Conservation (phyloP, 2,797 vertebrate genomes). For the Hydrocynus forskahlii region DNA sequence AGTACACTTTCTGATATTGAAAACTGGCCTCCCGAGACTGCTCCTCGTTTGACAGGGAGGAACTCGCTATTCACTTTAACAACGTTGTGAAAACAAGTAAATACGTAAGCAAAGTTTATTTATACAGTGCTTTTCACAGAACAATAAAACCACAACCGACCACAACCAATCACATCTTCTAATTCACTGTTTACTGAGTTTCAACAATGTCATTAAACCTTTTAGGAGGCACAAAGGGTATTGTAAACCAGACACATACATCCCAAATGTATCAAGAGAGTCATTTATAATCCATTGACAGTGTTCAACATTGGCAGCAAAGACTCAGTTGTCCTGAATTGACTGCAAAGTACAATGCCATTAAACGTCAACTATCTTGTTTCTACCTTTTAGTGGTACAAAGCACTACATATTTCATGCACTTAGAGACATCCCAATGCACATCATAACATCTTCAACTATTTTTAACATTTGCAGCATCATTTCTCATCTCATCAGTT, state of each 20-base stretch:
- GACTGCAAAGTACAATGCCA: background rate
- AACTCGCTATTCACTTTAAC: background rate
- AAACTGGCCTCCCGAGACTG: background rate
- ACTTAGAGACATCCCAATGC: background rate
- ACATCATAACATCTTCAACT: background rate
- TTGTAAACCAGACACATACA: background rate
- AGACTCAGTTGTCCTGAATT: background rate
- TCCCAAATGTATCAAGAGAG: background rate
- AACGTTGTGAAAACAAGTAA: background rate
- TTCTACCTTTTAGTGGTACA: background rate
- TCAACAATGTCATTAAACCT: background rate
- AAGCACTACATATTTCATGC: slow-evolving; percentile 10
- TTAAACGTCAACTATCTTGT: slow-evolving; percentile 1
- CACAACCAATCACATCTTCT: background rate
- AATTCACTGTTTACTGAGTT: background rate
- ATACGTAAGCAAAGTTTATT: too few species aligned
- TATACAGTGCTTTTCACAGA: too few species aligned
- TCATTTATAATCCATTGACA: too few species aligned
- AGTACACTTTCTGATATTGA: background rate
- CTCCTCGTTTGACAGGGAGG: background rate
- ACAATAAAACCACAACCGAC: background rate
- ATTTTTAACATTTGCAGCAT: background rate
- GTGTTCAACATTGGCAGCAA: too few species aligned
- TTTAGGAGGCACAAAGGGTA: too few species aligned
- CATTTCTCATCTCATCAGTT: background rate